Evolutionary conservation across 1,140 invertebrate species (phyloP), one percentile per base, ranked within the genome.

Genomic region (Drosophila rhopaloa): DNA sequence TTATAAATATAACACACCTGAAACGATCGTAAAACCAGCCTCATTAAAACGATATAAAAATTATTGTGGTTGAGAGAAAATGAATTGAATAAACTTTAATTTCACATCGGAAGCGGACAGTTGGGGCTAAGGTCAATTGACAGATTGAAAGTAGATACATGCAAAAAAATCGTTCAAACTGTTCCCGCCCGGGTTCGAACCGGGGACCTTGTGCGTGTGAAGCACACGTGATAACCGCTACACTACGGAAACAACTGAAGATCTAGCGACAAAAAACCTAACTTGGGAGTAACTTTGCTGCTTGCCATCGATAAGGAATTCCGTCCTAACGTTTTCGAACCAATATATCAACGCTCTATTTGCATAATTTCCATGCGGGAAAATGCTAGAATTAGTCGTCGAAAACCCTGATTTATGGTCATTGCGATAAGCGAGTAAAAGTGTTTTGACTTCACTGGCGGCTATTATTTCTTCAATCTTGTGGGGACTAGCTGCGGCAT

Each of bases 151-250:
- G n/a, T 4, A 5, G 55, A 63, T 44, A 5, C 43, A 38, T 32
- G 47, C 27, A 41, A 55, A 58, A 54, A 41, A 53, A 54, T 38
- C 5, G 29, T 9, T 32, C 13, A n/a, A 8, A 0, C 46, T 94
- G 94, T 93, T 94, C 93, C 93, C 93, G 94, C 93, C 94, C 93
- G 94, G 94, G 93, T 93, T 94, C 94, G 94, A 94, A 94, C 94
- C 93, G 93, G 94, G 93, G 94, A 94, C 94, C 94, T 94, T 94
- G 93, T 93, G 94, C 94, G 94, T 94, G 94, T 94, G 93, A 94
- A 94, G 94, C 94, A 93, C 93, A 94, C 93, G 93, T 94, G 94
- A 94, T 94, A 94, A 94, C 94, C 94, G 82, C 81, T 85, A 84
- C 81, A 84, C 81, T 84, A 84, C 82, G 81, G 77, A 85, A 85